A percentile compares a stretch with the other conserved stretches of the same genome.
Conservation (phyloP, 2,888 invertebrate genomes). For the Diloba caeruleocephala region DNA sequence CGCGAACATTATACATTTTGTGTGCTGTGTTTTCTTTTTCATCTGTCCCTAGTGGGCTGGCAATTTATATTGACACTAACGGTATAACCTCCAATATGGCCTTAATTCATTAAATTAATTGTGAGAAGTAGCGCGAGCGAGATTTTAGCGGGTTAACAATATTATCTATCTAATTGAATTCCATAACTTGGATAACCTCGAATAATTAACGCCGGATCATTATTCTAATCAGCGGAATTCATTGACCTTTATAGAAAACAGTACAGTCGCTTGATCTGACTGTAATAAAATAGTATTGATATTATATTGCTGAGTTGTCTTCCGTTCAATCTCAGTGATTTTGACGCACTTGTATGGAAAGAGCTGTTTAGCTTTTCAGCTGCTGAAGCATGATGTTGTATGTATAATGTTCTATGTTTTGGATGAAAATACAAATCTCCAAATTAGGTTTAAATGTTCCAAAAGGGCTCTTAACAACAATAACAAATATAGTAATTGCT, state of each 20-base stretch:
- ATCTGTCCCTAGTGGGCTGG: not conserved
- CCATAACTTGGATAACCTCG: constrained; percentile 28
- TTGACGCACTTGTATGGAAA: not conserved
- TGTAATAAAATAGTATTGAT: not conserved
- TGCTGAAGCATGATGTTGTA: no score
- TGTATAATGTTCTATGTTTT: no score
- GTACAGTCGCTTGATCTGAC: constrained; percentile 12
- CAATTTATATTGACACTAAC: constrained; percentile 2
- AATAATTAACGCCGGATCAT: constrained; percentile 44
- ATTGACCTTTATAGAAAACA: constrained; percentile 29
- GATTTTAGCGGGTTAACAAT: constrained; percentile 38
- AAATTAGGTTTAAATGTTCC: no score
- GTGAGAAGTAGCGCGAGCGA: constrained; percentile 14
- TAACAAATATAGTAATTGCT: no score
- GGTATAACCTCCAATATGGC: not conserved
- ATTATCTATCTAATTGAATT: constrained; percentile 50
- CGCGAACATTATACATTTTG: not conserved
- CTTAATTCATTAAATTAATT: constrained; percentile 12
- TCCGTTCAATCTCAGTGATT: not conserved
- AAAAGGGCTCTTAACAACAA: no score
- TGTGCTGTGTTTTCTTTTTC: not conserved
- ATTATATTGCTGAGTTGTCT: not conserved
- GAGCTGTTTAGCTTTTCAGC: no score
- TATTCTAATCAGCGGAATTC: constrained; percentile 34
- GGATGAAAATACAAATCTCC: no score